A percentile compares a stretch with the other conserved stretches of the same genome.
Evolutionary conservation across 2,888 invertebrate genomes (phyloP).

Genomic region (Conus canariensis): DNA sequence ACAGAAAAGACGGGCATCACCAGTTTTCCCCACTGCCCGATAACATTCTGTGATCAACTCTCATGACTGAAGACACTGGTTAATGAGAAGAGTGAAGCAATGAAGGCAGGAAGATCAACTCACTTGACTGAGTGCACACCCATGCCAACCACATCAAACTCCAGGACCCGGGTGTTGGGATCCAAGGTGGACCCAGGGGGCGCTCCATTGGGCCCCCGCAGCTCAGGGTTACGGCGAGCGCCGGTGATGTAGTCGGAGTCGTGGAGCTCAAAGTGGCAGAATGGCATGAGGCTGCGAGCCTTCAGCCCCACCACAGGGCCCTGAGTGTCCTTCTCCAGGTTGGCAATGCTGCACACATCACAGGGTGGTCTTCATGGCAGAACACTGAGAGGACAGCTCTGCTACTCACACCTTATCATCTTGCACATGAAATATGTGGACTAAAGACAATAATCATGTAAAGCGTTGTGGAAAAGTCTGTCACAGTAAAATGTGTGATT

Average conservation of each 20-base stretch:
- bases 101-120: not conserved
- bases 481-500: too few relatives aligned
- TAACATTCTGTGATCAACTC: too few relatives aligned
- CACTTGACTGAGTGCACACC: slow-evolving; percentile 77
- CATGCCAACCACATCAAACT: slow-evolving; percentile 85
- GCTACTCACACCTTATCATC: too few relatives aligned
- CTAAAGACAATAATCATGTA: too few relatives aligned
- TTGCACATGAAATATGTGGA: too few relatives aligned
- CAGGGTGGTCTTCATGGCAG: too few relatives aligned
- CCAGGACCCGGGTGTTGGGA: slow-evolving; percentile 82
- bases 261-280: slow-evolving; percentile 86
- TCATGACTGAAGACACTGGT: too few relatives aligned
- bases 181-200: slow-evolving; percentile 77
- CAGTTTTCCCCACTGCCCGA: too few relatives aligned
- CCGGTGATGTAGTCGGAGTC: slow-evolving; percentile 83
- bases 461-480: too few relatives aligned
- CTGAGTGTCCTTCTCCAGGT: slow-evolving; percentile 72
- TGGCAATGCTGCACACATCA: slow-evolving; percentile 69
- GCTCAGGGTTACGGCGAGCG: slow-evolving; percentile 76
- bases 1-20: too few relatives aligned
- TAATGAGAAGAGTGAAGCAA: not conserved
- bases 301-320: slow-evolving; percentile 78
- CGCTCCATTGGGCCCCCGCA: slow-evolving; percentile 74
- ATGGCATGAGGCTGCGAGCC: slow-evolving; percentile 84
- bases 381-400: too few relatives aligned